Base-by-base conservation (phyloP, 2,797 vertebrate species). In the Myioborus miniatus region DNA sequence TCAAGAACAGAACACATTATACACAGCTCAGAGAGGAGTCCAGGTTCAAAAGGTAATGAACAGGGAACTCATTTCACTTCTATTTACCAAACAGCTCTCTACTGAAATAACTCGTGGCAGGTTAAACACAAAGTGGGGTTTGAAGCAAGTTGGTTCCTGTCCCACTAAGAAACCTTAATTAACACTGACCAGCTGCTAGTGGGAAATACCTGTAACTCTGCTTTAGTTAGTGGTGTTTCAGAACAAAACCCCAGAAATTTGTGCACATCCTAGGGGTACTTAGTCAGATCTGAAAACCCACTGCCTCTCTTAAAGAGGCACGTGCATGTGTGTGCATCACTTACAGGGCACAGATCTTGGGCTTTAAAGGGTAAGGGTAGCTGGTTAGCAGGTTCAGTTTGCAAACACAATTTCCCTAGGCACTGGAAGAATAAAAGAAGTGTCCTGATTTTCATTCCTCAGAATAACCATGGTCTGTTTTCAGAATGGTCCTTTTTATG, bases 401-500 rank as follows among this genome's bases (percentile, higher is more conserved):
- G 26, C 56, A 82, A 70, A 22, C 34, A 86, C 43, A 8, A 63
- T 30, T 34, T 71, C 53, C 26, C 49, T 78, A 36, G 9, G 87
- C 43, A 83, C 82, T 39, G 21, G 44, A 64, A 80, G 27, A 62
- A 58, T 58, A 65, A 68, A 91, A 55, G 4, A 60, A 58, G 18
- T 9, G 15, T 58, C 75, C 58, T 3, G 2, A 43, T 75, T 86
- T 83, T 69, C 23, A 24, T 22, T 83, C 56, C 44, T 77, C 58
- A 52, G 59, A 84, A 72, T 63, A 95, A 82, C 39, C 27, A 24
- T 1, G 3, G 47, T 50, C 94, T 92, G 87, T 87, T 96, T 96
- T 94, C 93, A 96, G 96, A 96, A 96, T 95, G 95, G 93, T 91
- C 89, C 46, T 90, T 94, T 87, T 90, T 59, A 82, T 37, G 70